Base-by-base conservation (phyloP, 1,140 invertebrate genomes). In the Aphaenogaster ashmeadi region DNA sequence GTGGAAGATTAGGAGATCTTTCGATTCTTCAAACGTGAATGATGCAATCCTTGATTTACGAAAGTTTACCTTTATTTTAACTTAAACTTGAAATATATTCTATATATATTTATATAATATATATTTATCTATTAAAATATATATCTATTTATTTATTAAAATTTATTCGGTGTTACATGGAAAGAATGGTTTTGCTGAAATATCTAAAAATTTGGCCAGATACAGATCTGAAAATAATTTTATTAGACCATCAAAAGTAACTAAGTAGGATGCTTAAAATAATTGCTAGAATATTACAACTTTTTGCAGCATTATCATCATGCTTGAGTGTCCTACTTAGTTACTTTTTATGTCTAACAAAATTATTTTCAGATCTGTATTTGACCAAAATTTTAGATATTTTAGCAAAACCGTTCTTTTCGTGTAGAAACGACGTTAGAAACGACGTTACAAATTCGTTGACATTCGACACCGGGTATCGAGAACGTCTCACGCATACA, bases 391-490 rank as follows among this genome's bases (percentile, higher is more conserved):
- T 27, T 27, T 27, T 27, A 27, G 21, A 27, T 0, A 27, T 27
- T 27, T 27, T 27, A 27, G 21, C 21, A 27, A 27, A 27, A 27
- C 21, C 21, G 21, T 27, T 27, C 21, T 27, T 27, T 27, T 0
- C 21, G 21, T 27, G 21, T 27, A 27, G 21, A 27, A 27, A 27
- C 21, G 21, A 78, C n/a, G 2, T 60, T 15, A 13, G 11, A 66
- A 79, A 69, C 15, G 13, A 15, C 33, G 44, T 21, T 36, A 18
- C 11, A 33, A 56, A 44, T 72, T 36, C n/a, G 44, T 52, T 4
- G 52, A 60, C 41, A 58, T 3, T 56, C 18, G 54, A 74, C 80
- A 74, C 54, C 69, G 41, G 18, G 67, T 84, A 74, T 84, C 52
- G 67, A 47, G 3, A 41, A 36, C 38, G 13, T 47, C 66, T 83